These are phyloP conservation scores for Lycaon pictus DNA, from an alignment of 2,113 vertebrate genomes.

Conservation along the genomic window DNA sequence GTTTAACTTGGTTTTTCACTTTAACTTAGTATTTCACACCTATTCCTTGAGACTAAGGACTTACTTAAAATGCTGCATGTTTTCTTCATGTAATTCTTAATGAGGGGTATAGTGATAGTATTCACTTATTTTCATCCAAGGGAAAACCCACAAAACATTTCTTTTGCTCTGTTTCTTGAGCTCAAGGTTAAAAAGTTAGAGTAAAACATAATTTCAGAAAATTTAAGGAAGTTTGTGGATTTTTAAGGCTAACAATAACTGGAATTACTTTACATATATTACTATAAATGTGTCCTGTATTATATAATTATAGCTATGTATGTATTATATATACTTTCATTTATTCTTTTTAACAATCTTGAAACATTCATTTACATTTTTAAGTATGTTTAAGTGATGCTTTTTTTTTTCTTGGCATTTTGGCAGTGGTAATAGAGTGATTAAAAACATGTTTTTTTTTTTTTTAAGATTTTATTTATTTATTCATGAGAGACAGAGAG, in stretches of 20 bases:
- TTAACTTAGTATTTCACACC: not conserved
- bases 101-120: not conserved
- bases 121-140: not conserved
- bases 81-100: slow-evolving; percentile 27
- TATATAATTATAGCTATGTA: not conserved
- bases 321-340: not conserved
- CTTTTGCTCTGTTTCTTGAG: slow-evolving; percentile 45
- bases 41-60: slow-evolving; percentile 21
- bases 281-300: not conserved
- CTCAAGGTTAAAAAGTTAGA: slow-evolving; percentile 44
- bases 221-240: slow-evolving; percentile 19
- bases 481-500: too few relatives aligned
- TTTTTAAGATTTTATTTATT: not conserved
- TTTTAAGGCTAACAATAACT: slow-evolving; percentile 35
- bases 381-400: not conserved
- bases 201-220: slow-evolving; percentile 23
- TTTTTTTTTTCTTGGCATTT: slow-evolving; percentile 36
- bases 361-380: slow-evolving; percentile 52
- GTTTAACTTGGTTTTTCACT: slow-evolving; percentile 33
- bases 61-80: not conserved
- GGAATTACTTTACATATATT: slow-evolving; percentile 15
- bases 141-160: slow-evolving; percentile 17
- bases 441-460: not conserved
- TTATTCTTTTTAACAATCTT: slow-evolving; percentile 12
- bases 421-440: not conserved